Percentiles rank a stretch among this genome's conserved stretches.
Evolutionary conservation across 2,113 vertebrate genomes (phyloP).

Genomic region (Monarcha castaneiventris): DNA sequence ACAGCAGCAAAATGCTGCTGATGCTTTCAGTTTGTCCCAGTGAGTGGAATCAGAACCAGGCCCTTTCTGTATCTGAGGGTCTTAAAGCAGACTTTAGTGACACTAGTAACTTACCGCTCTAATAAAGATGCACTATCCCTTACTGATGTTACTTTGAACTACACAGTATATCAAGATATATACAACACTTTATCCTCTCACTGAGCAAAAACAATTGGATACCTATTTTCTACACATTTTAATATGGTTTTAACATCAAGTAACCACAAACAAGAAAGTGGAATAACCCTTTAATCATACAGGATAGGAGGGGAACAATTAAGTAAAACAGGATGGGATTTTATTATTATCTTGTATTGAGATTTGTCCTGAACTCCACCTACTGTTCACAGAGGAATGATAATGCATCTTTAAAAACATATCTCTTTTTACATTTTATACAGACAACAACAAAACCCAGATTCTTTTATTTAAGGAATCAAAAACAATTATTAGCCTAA

Average conservation of each 20-base stretch:
- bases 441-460: slow-evolving; percentile 65
- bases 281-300: slow-evolving; percentile 76
- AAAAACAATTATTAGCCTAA: slow-evolving; percentile 51
- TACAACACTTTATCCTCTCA: slow-evolving; percentile 72
- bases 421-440: slow-evolving; percentile 74
- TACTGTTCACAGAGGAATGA: slow-evolving; percentile 72
- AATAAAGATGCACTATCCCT: slow-evolving; percentile 72
- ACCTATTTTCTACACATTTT: slow-evolving; percentile 74
- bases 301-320: slow-evolving; percentile 59
- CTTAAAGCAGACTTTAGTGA: slow-evolving; percentile 63
- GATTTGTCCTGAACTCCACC: slow-evolving; percentile 52
- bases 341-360: slow-evolving; percentile 61
- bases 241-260: slow-evolving; percentile 72
- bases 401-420: slow-evolving; percentile 69
- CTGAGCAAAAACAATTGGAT: slow-evolving; percentile 71
- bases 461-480: slow-evolving; percentile 56
- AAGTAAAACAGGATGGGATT: slow-evolving; percentile 60
- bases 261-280: slow-evolving; percentile 76
- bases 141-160: slow-evolving; percentile 67
- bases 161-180: slow-evolving; percentile 72
- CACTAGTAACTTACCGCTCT: slow-evolving; percentile 57
- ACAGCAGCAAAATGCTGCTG: not conserved
- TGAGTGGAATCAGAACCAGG: not conserved
- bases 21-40: not conserved
- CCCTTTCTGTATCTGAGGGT: slow-evolving; percentile 33